These are phyloP conservation scores for Drosophila aff. DNA, from an alignment of 1,140 invertebrate genomes.

Conservation along the genomic window DNA sequence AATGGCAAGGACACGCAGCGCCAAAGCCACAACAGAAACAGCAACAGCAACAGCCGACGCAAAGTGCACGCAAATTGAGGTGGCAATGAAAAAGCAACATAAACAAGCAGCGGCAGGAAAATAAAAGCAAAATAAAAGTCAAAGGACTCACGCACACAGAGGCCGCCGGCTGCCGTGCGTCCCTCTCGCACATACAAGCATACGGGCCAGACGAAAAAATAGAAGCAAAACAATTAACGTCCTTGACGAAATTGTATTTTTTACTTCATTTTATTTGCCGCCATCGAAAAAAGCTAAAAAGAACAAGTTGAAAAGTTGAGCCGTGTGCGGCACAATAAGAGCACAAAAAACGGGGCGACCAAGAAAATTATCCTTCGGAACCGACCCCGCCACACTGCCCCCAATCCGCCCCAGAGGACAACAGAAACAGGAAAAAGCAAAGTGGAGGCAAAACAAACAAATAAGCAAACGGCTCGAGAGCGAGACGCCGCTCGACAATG, in stretches of 20 bases:
- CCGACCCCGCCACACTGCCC: constrained; percentile 11
- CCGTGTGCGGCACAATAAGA: constrained; percentile 68
- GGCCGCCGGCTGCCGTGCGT: constrained; percentile 3
- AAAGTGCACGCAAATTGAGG: constrained; percentile 80
- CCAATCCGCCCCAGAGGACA: constrained; percentile 28
- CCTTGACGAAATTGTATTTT: constrained; percentile 80
- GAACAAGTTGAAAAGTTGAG: constrained; percentile 71
- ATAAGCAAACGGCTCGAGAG: constrained; percentile 67
- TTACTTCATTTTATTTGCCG: constrained; percentile 62
- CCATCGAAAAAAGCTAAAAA: constrained; percentile 69
- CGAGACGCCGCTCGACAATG: constrained; percentile 42
- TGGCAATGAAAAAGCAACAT: constrained; percentile 67
- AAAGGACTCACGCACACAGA: constrained; percentile 59
- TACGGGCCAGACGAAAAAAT: constrained; percentile 66
- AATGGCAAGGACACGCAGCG: constrained; percentile 74
- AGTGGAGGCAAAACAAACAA: constrained; percentile 69
- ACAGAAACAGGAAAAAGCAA: constrained; percentile 53
- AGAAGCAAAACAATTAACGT: constrained; percentile 84
- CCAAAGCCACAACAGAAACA: constrained; percentile 22
- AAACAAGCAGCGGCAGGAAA: constrained; percentile 59
- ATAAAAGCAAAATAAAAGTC: constrained; percentile 73
- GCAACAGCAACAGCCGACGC: constrained; percentile 33
- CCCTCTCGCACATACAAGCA: constrained; percentile 23
- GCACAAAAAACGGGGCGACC: constrained; percentile 63
- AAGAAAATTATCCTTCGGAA: constrained; percentile 64